These are phyloP conservation scores for Stomorhina lunata DNA, from an alignment of 2,888 invertebrate species.

Conservation along the genomic window DNA sequence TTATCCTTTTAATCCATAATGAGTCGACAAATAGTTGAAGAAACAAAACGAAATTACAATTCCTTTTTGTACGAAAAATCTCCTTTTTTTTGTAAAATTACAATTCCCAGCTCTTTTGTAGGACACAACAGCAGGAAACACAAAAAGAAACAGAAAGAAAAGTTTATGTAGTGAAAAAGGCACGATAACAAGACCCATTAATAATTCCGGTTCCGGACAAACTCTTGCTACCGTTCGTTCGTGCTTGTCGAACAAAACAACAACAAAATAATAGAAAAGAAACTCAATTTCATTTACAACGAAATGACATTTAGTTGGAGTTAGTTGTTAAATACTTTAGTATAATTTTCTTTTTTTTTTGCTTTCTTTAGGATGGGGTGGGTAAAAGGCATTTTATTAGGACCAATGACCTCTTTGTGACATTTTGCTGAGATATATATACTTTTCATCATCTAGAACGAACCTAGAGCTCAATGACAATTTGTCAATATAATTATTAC, in stretches of 20 bases:
- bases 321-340: constrained; percentile 57
- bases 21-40: constrained; percentile 47
- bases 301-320: neutral
- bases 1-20: constrained; percentile 41
- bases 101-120: neutral
- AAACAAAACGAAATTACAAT: constrained; percentile 2
- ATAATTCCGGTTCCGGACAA: constrained; percentile 73
- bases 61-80: neutral
- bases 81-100: neutral
- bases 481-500: constrained; percentile 76
- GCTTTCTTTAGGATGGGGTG: neutral
- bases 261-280: too few relatives aligned
- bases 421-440: constrained; percentile 65
- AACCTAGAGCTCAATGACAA: constrained; percentile 68
- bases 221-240: constrained; percentile 48
- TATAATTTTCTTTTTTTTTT: neutral
- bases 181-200: constrained; percentile 79
- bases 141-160: constrained; percentile 68
- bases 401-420: constrained; percentile 56
- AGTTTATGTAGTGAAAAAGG: constrained; percentile 79
- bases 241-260: constrained; percentile 11
- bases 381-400: constrained; percentile 6
- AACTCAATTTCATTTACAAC: neutral
- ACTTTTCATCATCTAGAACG: neutral
- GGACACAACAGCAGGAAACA: neutral